Conservation (phyloP, 2,888 invertebrate genomes). For the Imbricaverruca yamaguchii region DNA sequence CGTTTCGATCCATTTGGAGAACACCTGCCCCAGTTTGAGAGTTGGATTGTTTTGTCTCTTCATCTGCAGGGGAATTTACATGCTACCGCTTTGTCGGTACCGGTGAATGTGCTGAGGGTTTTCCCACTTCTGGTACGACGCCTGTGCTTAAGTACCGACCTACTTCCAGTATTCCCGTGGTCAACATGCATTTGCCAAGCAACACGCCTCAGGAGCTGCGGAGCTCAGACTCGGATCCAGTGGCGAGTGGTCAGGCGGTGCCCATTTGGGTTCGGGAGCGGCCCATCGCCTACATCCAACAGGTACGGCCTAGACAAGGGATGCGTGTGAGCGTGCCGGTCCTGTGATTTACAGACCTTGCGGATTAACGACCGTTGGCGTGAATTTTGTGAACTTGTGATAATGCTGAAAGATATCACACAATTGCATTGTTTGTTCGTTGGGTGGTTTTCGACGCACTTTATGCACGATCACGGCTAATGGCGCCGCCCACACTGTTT, state of each 20-base stretch:
- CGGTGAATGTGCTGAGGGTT: no score
- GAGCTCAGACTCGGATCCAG: constrained; percentile 35
- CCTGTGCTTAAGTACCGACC: not conserved
- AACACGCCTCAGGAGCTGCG: constrained; percentile 63
- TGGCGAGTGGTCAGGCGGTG: constrained; percentile 25
- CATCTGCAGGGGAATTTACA: no score
- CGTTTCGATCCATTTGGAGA: no score
- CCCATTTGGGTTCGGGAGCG: constrained; percentile 44
- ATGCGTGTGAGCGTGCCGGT: not conserved
- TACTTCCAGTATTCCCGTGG: constrained; percentile 62
- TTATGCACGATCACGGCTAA: not conserved
- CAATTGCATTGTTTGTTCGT: not conserved
- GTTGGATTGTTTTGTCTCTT: no score
- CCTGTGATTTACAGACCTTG: not conserved
- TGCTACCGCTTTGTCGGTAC: no score
- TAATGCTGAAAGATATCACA: no score
- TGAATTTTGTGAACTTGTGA: not conserved
- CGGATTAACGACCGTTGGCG: not conserved
- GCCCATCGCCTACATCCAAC: constrained; percentile 48
- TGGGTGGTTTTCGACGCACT: not conserved
- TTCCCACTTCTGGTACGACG: no score
- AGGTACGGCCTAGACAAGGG: constrained; percentile 22
- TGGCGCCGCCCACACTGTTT: no score
- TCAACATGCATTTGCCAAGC: constrained; percentile 81
- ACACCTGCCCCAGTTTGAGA: no score